Conservation (phyloP, 2,888 invertebrate genomes). For the Ligdia adustata region DNA sequence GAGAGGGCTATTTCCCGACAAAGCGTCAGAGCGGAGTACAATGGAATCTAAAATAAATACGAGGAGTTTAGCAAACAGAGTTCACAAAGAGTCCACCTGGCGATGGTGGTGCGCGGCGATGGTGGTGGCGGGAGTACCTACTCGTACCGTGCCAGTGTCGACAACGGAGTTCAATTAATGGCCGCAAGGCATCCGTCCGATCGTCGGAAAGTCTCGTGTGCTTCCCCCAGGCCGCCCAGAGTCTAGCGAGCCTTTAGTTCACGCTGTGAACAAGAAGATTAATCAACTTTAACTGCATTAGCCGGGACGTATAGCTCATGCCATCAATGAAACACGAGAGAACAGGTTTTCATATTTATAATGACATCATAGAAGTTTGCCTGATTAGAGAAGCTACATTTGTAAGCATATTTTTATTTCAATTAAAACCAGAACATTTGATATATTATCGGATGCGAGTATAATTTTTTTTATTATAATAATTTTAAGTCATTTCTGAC, state of each 20-base stretch:
- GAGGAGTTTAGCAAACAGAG: slow-evolving; percentile 79
- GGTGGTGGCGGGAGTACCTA: no score
- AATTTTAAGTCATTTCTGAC: no score
- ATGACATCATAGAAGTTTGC: no score
- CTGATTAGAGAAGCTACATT: no score
- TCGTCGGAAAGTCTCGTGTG: slow-evolving; percentile 42
- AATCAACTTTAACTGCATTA: slow-evolving; percentile 12
- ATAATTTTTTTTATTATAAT: no score
- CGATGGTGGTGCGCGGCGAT: slow-evolving; percentile 37
- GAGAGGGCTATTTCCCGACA: slow-evolving; percentile 78
- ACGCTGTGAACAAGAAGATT: slow-evolving; percentile 3
- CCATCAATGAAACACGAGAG: no score
- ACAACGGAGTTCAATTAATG: slow-evolving; percentile 68
- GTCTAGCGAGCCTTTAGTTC: slow-evolving; percentile 7
- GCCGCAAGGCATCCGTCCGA: slow-evolving; percentile 51
- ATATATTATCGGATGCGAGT: no score
- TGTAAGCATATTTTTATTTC: no score
- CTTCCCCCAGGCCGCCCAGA: slow-evolving; percentile 11
- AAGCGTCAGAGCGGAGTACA: slow-evolving; percentile 75
- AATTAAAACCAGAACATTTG: no score
- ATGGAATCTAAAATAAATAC: slow-evolving; percentile 83
- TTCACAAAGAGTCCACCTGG: slow-evolving; percentile 78
- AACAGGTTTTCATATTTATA: no score
- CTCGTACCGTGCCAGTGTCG: no score
- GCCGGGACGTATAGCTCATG: not conserved